Conservation (phyloP, 2,888 invertebrate genomes). For the Sthenelais limicola region DNA sequence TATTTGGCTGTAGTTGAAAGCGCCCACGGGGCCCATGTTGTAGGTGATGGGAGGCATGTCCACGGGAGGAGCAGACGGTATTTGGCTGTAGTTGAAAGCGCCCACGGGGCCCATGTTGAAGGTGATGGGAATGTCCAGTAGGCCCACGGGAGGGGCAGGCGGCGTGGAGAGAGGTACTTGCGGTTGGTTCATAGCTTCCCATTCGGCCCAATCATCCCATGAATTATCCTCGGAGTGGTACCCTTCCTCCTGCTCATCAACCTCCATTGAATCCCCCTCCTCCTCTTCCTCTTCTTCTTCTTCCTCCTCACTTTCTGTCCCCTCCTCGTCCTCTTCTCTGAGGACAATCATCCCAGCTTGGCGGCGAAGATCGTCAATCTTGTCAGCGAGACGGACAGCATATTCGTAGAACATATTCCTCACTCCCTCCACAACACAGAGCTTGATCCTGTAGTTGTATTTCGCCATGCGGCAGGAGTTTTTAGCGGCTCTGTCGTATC, state of each 20-base stretch:
- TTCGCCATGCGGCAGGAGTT: neutral
- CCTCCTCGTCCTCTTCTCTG: conserved; percentile 18
- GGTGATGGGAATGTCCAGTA: too few species aligned
- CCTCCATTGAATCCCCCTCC: conserved; percentile 15
- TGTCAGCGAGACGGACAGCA: conserved; percentile 26
- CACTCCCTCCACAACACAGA: conserved; percentile 43
- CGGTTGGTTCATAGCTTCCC: neutral
- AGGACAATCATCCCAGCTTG: conserved; percentile 11
- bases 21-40: too few species aligned
- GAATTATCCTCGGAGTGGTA: neutral
- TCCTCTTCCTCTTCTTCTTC: neutral
- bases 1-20: too few species aligned
- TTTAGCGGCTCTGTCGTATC: conserved; percentile 36
- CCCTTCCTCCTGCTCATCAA: neutral
- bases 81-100: too few species aligned
- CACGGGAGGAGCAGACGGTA: too few species aligned
- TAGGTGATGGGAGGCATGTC: too few species aligned
- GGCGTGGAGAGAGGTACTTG: too few species aligned
- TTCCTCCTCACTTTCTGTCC: neutral
- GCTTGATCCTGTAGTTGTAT: conserved; percentile 41
- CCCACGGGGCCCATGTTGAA: too few species aligned
- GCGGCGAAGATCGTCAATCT: conserved; percentile 24
- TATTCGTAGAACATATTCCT: conserved; percentile 42
- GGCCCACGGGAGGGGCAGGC: too few species aligned
- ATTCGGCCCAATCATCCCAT: neutral